A percentile compares a stretch with the other conserved stretches of the same genome.
Evolutionary conservation across 2,888 invertebrate genomes (phyloP).

Genomic region (Alloscopus bannaensis): DNA sequence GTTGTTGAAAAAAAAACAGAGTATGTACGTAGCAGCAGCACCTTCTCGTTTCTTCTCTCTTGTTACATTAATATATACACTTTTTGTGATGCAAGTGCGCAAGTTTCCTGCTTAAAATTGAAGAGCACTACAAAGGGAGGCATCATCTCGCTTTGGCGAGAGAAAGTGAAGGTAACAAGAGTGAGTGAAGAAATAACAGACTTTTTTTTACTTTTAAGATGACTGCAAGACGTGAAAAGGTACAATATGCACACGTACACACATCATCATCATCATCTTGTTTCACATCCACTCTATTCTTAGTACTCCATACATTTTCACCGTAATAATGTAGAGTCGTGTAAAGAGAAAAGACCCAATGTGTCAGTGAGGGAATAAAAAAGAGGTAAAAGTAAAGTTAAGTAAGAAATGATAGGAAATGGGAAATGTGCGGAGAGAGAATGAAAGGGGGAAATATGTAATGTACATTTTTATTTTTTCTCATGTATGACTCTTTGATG

Average conservation of each 20-base stretch:
- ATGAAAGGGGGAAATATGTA: constrained; percentile 68
- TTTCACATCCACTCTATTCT: constrained; percentile 12
- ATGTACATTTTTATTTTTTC: constrained; percentile 30
- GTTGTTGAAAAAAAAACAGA: constrained; percentile 69
- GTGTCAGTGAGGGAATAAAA: constrained; percentile 25
- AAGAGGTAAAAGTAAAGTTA: constrained; percentile 21
- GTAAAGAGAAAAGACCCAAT: constrained; percentile 13
- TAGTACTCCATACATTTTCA: constrained; percentile 37
- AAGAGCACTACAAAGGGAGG: constrained; percentile 52
- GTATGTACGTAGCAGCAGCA: constrained; percentile 51
- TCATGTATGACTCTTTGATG: constrained; percentile 70
- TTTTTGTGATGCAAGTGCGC: constrained; percentile 67
- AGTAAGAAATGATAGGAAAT: constrained; percentile 34
- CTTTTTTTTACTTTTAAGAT: constrained; percentile 46
- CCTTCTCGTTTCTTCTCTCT: constrained; percentile 23
- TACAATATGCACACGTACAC: constrained; percentile 29
- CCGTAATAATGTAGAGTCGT: constrained; percentile 20
- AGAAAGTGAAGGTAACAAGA: neutral
- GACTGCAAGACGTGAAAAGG: constrained; percentile 37
- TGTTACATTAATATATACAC: constrained; percentile 64
- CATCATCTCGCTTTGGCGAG: constrained; percentile 41
- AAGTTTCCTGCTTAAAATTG: constrained; percentile 71
- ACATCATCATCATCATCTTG: neutral
- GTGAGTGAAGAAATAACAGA: constrained; percentile 51
- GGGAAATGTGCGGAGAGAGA: too few relatives aligned